phyloP scores from a whole-genome alignment of 2,797 vertebrate species.

The Remorina albescens region DNA sequence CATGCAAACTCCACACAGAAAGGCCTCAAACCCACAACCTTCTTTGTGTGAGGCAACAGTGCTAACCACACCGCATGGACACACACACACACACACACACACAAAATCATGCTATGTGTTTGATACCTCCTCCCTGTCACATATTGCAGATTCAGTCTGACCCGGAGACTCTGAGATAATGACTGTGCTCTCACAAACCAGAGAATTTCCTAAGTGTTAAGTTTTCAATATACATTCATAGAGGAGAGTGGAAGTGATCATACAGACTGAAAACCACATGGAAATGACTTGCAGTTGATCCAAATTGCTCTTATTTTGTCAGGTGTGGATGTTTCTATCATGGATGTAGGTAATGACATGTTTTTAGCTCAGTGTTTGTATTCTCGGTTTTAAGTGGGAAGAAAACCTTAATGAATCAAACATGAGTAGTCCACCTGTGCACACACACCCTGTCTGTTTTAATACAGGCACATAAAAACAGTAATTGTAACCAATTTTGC shows the following conservation, averaged over 20 bases:
- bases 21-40: no score
- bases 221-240: slow-evolving; percentile 56
- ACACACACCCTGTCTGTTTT: not conserved
- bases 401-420: not conserved
- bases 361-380: not conserved
- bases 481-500: not conserved
- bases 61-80: not conserved
- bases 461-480: not conserved
- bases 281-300: slow-evolving; percentile 3
- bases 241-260: slow-evolving; percentile 2
- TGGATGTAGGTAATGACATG: not conserved
- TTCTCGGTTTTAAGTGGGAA: not conserved
- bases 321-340: not conserved
- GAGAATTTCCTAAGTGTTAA: slow-evolving; percentile 17
- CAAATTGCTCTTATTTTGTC: slow-evolving; percentile 1
- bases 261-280: slow-evolving; percentile 1
- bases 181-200: slow-evolving; percentile 31
- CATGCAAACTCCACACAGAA: no score
- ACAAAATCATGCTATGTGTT: slow-evolving; percentile 21
- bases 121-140: slow-evolving; percentile 33
- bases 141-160: slow-evolving; percentile 31
- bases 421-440: not conserved
- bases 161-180: slow-evolving; percentile 45
- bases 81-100: not conserved
- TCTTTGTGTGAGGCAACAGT: no score